These are phyloP conservation scores for Lasiommata megera DNA, from an alignment of 2,888 invertebrate genomes.

Conservation along the genomic window DNA sequence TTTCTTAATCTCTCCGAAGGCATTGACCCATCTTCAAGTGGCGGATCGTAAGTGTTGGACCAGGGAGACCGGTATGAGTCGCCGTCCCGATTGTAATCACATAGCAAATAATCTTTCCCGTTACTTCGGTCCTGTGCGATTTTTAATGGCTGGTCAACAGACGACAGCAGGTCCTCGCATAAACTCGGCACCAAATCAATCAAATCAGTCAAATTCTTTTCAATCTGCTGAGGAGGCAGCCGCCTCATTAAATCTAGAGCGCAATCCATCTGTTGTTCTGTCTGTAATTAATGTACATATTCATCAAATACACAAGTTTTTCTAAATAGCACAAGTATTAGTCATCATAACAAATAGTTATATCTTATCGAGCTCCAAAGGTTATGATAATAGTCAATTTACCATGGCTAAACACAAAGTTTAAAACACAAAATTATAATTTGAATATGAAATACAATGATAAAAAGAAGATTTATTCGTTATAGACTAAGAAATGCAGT, in stretches of 20 bases:
- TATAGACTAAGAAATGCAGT: conserved; percentile 21
- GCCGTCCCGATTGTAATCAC: conserved; percentile 99
- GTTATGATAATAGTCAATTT: conserved; percentile 21
- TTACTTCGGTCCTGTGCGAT: conserved; percentile 97
- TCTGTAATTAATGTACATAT: conserved; percentile 79
- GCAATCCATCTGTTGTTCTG: conserved; percentile 98
- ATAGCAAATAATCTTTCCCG: conserved; percentile 98
- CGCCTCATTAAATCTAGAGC: conserved; percentile 99
- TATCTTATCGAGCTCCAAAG: neutral
- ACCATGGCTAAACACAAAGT: conserved; percentile 36
- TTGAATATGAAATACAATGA: conserved; percentile 14
- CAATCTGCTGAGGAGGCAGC: conserved; percentile 99
- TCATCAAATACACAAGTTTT: conserved; percentile 39
- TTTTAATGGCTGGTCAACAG: conserved; percentile 99
- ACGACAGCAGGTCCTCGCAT: conserved; percentile 97
- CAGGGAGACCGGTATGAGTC: conserved; percentile 99
- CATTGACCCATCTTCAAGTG: conserved; percentile 98
- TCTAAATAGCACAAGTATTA: conserved; percentile 58
- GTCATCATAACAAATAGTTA: conserved; percentile 70
- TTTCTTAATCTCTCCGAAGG: conserved; percentile 97
- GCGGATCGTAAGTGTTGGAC: conserved; percentile 99
- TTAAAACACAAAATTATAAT: conserved; percentile 21
- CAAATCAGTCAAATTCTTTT: conserved; percentile 98
- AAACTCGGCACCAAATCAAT: conserved; percentile 97
- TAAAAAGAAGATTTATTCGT: conserved; percentile 15